Evolutionary conservation across 2,888 invertebrate species (phyloP).

Genomic region (Argyra leucocephala): DNA sequence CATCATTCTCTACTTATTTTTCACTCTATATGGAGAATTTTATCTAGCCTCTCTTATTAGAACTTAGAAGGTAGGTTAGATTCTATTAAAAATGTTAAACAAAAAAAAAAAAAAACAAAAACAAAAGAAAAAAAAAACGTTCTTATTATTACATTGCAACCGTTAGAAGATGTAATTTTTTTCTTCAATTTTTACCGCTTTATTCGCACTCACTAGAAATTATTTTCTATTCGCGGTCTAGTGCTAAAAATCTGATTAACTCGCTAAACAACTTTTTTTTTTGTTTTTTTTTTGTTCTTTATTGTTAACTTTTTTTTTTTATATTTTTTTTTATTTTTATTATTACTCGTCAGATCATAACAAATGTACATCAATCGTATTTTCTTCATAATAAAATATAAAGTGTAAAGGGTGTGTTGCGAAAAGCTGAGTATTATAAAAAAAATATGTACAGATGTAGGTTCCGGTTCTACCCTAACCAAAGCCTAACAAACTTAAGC

Average conservation of each 20-base stretch:
- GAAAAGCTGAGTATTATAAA: no score
- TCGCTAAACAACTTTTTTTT: slow-evolving; percentile 12
- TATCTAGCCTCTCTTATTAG: not conserved
- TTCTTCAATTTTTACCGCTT: slow-evolving; percentile 10
- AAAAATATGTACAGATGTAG: no score
- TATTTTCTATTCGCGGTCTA: slow-evolving; percentile 9
- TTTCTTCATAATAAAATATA: no score
- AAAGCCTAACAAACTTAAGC: no score
- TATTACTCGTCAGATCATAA: not conserved
- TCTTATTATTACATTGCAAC: not conserved
- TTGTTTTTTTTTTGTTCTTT: not conserved
- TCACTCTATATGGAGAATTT: not conserved
- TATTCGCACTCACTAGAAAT: slow-evolving; percentile 11
- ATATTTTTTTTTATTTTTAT: not conserved
- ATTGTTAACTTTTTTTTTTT: no score
- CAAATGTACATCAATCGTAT: not conserved
- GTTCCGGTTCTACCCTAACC: no score
- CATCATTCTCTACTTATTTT: not conserved
- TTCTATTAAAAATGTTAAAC: not conserved
- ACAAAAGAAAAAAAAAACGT: not conserved
- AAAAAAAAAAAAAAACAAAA: not conserved
- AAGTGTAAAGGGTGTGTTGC: no score
- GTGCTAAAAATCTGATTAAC: slow-evolving; percentile 11
- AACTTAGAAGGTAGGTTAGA: not conserved
- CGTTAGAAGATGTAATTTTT: slow-evolving; percentile 5